Percentiles rank a stretch among this genome's conserved stretches.
These are phyloP conservation scores for Prionace glauca DNA, from an alignment of 2,797 vertebrate species.

Conservation along the genomic window DNA sequence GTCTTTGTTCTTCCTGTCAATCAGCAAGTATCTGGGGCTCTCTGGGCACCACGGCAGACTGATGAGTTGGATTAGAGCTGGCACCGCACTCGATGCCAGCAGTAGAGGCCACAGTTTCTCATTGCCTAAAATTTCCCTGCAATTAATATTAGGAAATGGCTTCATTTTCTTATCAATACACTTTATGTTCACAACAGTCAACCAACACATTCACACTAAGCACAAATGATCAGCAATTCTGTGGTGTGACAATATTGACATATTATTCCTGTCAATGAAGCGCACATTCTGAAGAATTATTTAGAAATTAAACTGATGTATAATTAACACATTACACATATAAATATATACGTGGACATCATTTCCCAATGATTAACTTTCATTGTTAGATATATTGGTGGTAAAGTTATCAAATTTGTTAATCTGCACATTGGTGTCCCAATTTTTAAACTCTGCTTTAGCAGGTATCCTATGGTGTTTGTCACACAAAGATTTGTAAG, in stretches of 20 bases:
- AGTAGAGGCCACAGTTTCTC: conserved; percentile 18
- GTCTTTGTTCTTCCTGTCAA: conserved; percentile 55
- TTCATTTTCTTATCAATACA: not conserved
- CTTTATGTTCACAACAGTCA: not conserved
- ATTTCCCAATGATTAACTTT: not conserved
- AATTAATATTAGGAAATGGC: not conserved
- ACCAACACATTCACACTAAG: too few species aligned
- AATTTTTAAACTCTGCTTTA: not conserved
- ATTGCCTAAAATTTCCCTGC: conserved; percentile 21
- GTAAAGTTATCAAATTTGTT: not conserved
- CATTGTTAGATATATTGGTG: not conserved
- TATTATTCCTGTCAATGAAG: too few species aligned
- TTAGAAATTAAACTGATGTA: not conserved
- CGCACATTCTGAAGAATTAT: not conserved
- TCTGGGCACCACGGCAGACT: conserved; percentile 63
- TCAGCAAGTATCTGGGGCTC: conserved; percentile 62
- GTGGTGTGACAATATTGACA: not conserved
- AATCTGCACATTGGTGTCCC: not conserved
- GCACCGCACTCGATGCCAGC: conserved; percentile 54
- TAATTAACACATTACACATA: not conserved
- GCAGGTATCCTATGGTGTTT: not conserved
- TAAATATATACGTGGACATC: not conserved
- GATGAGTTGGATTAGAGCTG: conserved; percentile 58
- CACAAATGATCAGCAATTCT: not conserved
- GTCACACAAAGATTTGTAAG: not conserved